phyloP scores from a whole-genome alignment of 2,113 vertebrate species.

The Cephalopterus ornatus region DNA sequence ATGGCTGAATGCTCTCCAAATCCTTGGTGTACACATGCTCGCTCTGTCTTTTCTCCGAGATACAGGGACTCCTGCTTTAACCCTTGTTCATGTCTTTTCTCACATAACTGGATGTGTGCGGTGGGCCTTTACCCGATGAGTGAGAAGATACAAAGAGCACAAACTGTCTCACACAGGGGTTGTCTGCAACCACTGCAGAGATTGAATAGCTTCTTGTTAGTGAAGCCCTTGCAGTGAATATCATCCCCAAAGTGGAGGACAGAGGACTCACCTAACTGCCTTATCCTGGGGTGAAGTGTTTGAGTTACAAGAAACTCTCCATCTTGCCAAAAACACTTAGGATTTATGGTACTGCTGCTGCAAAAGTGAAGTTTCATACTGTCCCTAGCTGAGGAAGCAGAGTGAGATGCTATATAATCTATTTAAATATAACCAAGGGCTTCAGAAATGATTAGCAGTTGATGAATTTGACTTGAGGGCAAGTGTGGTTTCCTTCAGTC shows the following conservation, averaged over 20 bases:
- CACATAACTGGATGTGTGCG: background rate
- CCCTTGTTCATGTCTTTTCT: background rate
- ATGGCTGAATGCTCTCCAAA: rapidly evolving
- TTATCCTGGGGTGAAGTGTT: background rate
- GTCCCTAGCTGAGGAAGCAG: background rate
- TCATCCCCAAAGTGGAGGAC: background rate
- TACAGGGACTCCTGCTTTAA: background rate
- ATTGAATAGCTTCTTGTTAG: background rate
- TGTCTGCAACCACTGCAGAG: background rate
- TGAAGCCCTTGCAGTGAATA: background rate
- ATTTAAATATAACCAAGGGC: background rate
- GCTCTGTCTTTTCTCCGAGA: background rate
- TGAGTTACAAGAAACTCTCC: background rate
- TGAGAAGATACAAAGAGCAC: background rate
- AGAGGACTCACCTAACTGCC: background rate
- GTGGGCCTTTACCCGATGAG: background rate
- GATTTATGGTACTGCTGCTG: background rate
- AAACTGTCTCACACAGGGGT: background rate
- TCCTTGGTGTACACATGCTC: rapidly evolving
- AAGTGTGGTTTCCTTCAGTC: background rate
- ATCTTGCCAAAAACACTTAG: background rate
- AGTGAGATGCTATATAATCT: background rate
- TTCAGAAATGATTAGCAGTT: background rate
- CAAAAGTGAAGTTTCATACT: background rate
- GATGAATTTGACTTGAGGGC: background rate